These are phyloP conservation scores for Cryptus viduatorius DNA, from an alignment of 2,888 invertebrate species.

Conservation along the genomic window DNA sequence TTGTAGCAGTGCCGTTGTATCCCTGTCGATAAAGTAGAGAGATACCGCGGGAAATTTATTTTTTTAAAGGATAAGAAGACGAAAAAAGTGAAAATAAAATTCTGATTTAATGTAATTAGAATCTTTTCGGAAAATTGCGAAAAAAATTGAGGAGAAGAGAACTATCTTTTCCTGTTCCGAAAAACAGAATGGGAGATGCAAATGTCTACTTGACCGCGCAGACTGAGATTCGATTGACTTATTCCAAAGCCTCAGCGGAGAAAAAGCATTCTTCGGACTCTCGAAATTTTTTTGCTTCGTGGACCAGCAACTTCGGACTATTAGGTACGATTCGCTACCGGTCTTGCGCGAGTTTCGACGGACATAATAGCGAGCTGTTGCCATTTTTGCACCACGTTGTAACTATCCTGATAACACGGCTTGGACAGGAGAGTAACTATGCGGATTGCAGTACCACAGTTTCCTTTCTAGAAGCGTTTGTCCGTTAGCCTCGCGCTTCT, in stretches of 20 bases:
- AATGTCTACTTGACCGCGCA: constrained; percentile 14
- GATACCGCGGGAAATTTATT: no score
- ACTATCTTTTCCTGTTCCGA: constrained; percentile 25
- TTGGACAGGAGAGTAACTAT: constrained; percentile 14
- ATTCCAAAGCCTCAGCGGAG: constrained; percentile 25
- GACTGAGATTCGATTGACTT: constrained; percentile 20
- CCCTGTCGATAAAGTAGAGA: no score
- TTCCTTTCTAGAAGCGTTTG: constrained; percentile 17
- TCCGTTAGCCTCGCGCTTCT: constrained; percentile 49
- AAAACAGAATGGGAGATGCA: background rate
- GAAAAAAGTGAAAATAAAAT: no score
- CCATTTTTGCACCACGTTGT: constrained; percentile 35
- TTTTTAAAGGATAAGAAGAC: no score
- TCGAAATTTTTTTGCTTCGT: background rate
- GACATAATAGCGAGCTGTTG: constrained; percentile 28
- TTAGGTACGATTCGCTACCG: constrained; percentile 29
- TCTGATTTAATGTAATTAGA: no score
- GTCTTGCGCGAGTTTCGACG: constrained; percentile 43
- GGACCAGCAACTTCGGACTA: background rate
- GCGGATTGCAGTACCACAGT: constrained; percentile 1
- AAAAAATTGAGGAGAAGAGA: background rate
- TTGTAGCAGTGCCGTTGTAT: no score
- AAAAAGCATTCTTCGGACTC: constrained; percentile 26
- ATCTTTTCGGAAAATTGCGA: no score
- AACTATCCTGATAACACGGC: constrained; percentile 1